Conservation (phyloP, 2,797 vertebrate species). For the Tarsius wallacei region DNA sequence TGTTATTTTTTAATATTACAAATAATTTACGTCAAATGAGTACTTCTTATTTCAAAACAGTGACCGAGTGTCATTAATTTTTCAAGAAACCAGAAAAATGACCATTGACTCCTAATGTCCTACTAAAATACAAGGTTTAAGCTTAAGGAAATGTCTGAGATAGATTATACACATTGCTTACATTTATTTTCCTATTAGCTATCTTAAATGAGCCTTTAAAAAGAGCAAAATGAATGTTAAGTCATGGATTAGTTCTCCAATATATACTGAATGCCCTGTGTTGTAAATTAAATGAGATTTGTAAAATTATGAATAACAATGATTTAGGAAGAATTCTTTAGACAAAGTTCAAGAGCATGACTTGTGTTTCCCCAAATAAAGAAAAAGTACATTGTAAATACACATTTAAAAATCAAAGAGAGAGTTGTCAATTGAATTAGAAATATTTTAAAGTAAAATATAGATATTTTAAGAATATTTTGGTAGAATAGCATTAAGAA, state of each 20-base stretch:
- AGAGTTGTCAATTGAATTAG: not conserved
- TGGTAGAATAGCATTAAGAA: not conserved
- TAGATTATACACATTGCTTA: not conserved
- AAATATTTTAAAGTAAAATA: not conserved
- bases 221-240: not conserved
- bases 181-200: conserved; percentile 39
- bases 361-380: not conserved
- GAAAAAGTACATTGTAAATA: not conserved
- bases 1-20: not conserved
- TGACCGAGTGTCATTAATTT: not conserved
- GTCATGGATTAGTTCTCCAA: conserved; percentile 4
- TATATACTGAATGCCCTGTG: not conserved
- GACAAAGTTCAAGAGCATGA: not conserved
- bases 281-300: not conserved
- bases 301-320: not conserved
- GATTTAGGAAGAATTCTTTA: conserved; percentile 2
- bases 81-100: conserved; percentile 14
- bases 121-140: not conserved
- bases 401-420: not conserved
- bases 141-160: not conserved
- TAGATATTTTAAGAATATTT: not conserved
- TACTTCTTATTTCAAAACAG: not conserved
- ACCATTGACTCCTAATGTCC: not conserved
- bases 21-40: not conserved
- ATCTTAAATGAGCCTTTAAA: conserved; percentile 12